A percentile compares a stretch with the other conserved stretches of the same genome.
These are phyloP conservation scores for Manis crassicaudata DNA, from an alignment of 2,797 vertebrate species.

Conservation along the genomic window DNA sequence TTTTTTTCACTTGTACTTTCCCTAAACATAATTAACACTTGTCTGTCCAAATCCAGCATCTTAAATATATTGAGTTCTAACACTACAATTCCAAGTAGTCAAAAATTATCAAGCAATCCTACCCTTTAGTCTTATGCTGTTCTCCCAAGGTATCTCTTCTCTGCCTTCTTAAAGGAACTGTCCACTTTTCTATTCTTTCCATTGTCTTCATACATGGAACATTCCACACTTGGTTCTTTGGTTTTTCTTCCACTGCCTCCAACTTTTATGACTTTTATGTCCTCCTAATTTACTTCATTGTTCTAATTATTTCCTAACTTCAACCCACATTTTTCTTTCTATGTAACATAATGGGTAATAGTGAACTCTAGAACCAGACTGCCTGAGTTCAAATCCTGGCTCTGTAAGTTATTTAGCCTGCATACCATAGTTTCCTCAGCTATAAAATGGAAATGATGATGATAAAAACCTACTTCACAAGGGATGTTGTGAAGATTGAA, in stretches of 20 bases:
- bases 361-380: not conserved
- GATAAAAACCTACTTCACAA: not conserved
- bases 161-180: not conserved
- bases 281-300: not conserved
- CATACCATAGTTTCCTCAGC: not conserved
- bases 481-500: not conserved
- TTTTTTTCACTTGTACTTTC: not conserved
- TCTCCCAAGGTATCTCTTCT: not conserved
- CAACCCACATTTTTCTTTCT: conserved; percentile 12
- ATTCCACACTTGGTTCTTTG: not conserved
- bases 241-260: not conserved
- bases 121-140: not conserved
- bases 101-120: conserved; percentile 3
- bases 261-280: not conserved
- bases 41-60: conserved; percentile 18
- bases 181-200: not conserved
- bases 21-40: not conserved
- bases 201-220: not conserved
- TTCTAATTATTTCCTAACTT: conserved; percentile 32
- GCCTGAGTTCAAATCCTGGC: not conserved
- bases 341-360: not conserved
- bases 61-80: not conserved
- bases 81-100: not conserved
- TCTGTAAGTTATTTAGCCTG: not conserved
- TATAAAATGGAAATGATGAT: not conserved